Conservation (phyloP, 2,113 vertebrate species). For the Cairina moschata region DNA sequence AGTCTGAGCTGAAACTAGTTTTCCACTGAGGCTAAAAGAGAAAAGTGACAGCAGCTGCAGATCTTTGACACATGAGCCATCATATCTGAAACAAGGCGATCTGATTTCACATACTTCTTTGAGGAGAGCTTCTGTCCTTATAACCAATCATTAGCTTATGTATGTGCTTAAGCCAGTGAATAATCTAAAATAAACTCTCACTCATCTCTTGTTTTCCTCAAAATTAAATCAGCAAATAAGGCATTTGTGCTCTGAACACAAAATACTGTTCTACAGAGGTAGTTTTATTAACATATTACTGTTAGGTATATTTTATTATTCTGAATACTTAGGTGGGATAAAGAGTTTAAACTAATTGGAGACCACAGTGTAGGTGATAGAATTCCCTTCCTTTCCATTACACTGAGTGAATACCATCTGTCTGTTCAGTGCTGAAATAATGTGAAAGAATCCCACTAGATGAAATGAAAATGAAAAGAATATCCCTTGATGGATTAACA, state of each 20-base stretch:
- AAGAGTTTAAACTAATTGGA: constrained; percentile 1
- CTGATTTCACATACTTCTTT: constrained; percentile 55
- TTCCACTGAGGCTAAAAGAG: constrained; percentile 54
- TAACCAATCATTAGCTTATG: constrained; percentile 20
- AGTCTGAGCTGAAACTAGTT: constrained; percentile 19
- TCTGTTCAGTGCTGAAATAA: constrained; percentile 3
- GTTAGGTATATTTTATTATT: constrained; percentile 16
- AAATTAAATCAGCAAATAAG: not conserved
- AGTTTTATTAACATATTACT: not conserved
- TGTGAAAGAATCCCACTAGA: not conserved
- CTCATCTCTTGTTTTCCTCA: not conserved
- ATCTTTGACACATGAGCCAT: constrained; percentile 63
- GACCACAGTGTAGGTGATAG: not conserved
- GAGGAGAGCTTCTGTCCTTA: constrained; percentile 53
- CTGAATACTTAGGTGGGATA: not conserved
- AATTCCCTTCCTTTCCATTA: constrained; percentile 34
- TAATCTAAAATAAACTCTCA: constrained; percentile 29
- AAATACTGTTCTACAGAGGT: not conserved
- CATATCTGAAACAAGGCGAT: constrained; percentile 70
- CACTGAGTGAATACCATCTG: not conserved
- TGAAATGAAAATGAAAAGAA: constrained; percentile 51
- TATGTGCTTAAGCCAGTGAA: not conserved
- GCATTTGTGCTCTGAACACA: constrained; percentile 2
- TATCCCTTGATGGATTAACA: constrained; percentile 8
- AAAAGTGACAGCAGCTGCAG: constrained; percentile 73